Evolutionary conservation across 1,140 invertebrate genomes (phyloP), one percentile per base, ranked within the genome.

Genomic region (Helicoverpa zea): DNA sequence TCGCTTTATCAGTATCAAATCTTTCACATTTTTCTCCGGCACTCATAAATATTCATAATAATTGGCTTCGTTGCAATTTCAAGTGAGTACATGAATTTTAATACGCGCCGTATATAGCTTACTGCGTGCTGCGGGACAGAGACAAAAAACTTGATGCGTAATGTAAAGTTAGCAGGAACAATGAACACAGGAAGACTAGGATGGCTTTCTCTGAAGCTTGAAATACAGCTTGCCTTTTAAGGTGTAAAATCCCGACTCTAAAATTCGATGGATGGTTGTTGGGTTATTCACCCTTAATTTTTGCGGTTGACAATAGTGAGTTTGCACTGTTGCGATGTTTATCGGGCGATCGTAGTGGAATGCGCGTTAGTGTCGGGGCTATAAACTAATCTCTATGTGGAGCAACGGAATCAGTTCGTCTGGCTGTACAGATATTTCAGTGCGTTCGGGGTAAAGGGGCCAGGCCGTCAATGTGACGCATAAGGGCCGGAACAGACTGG

Each of bases 21-120:
- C 83, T 80, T 59, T 63, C 64, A 80, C 83, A 86, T 88, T 87
- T 88, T 86, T 86, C 77, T 70, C n/a, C 16, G 7, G 61, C 75
- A 80, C 29, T 83, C 77, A 88, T 91, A 88, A 83, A 89, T 91
- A 91, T 90, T 90, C 88, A 90, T 87, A 84, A 82, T 68, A 84
- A 81, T 73, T 82, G 82, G 59, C 70, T 56, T 59, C 81, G 79
- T 80, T 75, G 72, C 73, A 66, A 83, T 84, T 83, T 80, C 79
- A 83, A 82, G 81, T 80, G 78, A 68, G 52, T 56, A 77, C 76
- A 83, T 88, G 89, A 86, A 88, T 90, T 88, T 89, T 90, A 85
- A 88, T 88, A 84, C 73, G 35, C 49, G 61, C 83, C 86, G 64
- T 84, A 86, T 87, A 86, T 73, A 84, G 83, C 1, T 14, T 61